These are phyloP conservation scores for Lethocerus indicus DNA, from an alignment of 1,140 invertebrate species.

Conservation along the genomic window DNA sequence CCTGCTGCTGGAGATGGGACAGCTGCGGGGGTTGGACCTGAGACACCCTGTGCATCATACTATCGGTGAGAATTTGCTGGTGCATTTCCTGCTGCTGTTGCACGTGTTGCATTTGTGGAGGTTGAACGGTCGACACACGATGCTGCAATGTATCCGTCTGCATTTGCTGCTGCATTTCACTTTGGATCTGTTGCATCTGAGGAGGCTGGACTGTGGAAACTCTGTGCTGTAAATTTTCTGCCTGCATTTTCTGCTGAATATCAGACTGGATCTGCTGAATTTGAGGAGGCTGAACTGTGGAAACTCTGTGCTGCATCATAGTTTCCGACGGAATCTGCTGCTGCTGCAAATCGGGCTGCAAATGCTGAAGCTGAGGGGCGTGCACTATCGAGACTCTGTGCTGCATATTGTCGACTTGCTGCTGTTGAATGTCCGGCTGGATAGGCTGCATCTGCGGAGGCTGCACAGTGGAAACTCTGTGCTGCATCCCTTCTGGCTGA, in stretches of 20 bases:
- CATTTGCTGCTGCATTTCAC: background rate
- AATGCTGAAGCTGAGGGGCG: background rate
- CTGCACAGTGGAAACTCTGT: constrained; percentile 10
- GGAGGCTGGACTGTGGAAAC: background rate
- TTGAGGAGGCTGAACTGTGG: constrained; percentile 18
- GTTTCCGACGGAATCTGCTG: constrained; percentile 29
- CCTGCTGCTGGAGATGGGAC: constrained; percentile 22
- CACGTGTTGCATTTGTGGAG: constrained; percentile 22
- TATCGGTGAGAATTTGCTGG: constrained; percentile 23
- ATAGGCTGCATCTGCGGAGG: constrained; percentile 5
- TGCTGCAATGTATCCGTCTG: background rate
- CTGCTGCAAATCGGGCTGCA: constrained; percentile 14
- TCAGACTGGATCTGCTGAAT: constrained; percentile 34
- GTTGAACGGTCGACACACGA: constrained; percentile 11
- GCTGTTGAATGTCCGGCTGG: background rate
- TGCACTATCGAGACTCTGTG: background rate
- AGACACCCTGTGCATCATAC: background rate
- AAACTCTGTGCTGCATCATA: constrained; percentile 17
- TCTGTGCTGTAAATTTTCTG: constrained; percentile 11
- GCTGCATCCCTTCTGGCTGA: background rate
- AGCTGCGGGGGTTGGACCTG: no score
- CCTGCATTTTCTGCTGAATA: no score
- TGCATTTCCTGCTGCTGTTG: constrained; percentile 22
- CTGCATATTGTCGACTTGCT: background rate
- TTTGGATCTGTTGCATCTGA: constrained; percentile 26